phyloP scores from a whole-genome alignment of 2,888 invertebrate species.

The Trissolcus brochymenae region DNA sequence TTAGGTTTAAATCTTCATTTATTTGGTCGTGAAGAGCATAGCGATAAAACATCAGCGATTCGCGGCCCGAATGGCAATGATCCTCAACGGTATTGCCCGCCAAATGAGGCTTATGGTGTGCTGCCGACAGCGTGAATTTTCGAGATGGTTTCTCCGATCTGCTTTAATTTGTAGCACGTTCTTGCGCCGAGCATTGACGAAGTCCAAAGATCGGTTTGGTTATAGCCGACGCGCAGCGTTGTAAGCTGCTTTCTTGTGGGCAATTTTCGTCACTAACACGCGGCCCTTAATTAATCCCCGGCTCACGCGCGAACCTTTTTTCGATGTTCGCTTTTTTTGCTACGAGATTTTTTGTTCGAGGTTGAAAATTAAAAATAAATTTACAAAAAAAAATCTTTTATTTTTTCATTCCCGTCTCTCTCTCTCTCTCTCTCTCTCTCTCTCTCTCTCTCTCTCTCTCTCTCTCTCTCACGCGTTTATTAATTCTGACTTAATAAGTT shows the following conservation, averaged over 20 bases:
- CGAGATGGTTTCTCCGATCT: conserved; percentile 71
- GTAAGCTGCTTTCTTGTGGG: conserved; percentile 57
- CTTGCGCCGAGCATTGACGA: conserved; percentile 68
- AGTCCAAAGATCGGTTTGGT: conserved; percentile 60
- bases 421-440: not conserved
- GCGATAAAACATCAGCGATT: conserved; percentile 35
- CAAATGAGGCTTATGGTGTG: conserved; percentile 24
- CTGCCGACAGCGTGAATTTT: conserved; percentile 64
- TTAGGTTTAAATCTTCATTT: conserved; percentile 36
- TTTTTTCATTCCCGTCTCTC: not conserved
- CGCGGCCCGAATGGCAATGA: conserved; percentile 44
- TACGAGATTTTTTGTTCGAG: not conserved
- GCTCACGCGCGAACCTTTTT: conserved; percentile 37
- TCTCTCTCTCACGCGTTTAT: not conserved
- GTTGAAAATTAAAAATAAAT: conserved; percentile 1
- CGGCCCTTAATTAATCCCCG: conserved; percentile 74
- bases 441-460: not conserved
- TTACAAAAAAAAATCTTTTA: not conserved
- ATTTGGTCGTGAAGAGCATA: conserved; percentile 27
- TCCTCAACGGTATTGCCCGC: conserved; percentile 11
- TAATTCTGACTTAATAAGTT: too few species aligned
- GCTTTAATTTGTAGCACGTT: conserved; percentile 76
- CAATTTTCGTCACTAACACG: conserved; percentile 73
- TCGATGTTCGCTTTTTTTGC: conserved; percentile 9
- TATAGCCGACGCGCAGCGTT: conserved; percentile 43